phyloP scores from a whole-genome alignment of 2,113 vertebrate genomes.

The Xerus inauris region DNA sequence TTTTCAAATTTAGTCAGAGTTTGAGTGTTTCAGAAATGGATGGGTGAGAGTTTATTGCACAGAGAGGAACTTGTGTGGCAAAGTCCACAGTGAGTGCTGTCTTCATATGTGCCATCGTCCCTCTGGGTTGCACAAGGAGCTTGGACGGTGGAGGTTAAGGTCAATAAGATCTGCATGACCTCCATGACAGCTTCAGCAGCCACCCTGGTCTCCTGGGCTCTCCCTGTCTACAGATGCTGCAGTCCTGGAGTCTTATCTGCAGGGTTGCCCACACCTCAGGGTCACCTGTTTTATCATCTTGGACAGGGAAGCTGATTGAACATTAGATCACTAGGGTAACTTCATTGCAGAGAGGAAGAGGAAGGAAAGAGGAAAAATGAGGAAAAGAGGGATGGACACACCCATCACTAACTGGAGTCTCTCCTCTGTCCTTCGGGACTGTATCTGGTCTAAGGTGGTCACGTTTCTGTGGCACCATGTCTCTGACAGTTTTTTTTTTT shows the following conservation, averaged over 20 bases:
- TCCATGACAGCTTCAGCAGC: rapidly evolving
- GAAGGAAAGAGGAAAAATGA: background rate
- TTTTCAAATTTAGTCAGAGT: background rate
- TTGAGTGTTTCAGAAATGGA: background rate
- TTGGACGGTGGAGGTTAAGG: background rate
- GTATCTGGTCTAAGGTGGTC: background rate
- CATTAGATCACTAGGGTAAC: background rate
- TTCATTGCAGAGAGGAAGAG: background rate
- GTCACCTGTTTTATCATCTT: background rate
- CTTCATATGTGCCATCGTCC: rapidly evolving
- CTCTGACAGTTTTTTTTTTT: background rate
- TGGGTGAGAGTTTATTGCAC: background rate
- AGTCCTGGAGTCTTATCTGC: background rate
- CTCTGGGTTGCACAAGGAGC: background rate
- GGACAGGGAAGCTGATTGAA: background rate
- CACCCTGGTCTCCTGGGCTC: rapidly evolving
- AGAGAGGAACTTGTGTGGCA: background rate
- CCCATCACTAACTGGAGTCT: too few species aligned
- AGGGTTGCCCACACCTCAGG: background rate
- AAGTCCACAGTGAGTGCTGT: rapidly evolving
- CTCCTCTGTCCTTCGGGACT: background rate
- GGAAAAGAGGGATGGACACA: background rate
- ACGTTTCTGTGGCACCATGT: background rate
- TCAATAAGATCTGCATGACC: background rate
- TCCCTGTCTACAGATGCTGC: background rate